These are phyloP conservation scores for Xiphophorus couchianus DNA, from an alignment of 2,113 vertebrate genomes.

Conservation along the genomic window DNA sequence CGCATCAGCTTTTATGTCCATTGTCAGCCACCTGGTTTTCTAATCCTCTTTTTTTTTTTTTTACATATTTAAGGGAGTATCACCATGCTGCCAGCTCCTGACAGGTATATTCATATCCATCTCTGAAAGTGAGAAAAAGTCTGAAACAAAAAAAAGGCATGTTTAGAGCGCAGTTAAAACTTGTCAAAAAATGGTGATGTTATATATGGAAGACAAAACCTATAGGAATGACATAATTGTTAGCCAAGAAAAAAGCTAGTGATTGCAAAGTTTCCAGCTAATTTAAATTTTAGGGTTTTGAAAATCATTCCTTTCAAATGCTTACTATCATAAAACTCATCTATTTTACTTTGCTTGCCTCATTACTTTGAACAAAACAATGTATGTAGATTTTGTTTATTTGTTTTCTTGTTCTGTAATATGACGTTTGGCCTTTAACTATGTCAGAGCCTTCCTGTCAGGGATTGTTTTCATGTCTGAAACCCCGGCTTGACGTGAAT, in stretches of 20 bases:
- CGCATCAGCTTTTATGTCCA: neutral
- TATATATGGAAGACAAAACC: neutral
- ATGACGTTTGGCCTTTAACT: neutral
- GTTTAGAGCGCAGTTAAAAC: neutral
- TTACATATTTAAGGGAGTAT: neutral
- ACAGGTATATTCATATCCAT: neutral
- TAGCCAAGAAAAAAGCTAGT: too few species aligned
- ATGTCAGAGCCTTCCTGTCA: conserved; percentile 22
- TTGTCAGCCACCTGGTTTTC: neutral
- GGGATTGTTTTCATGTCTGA: conserved; percentile 24
- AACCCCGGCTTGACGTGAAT: conserved; percentile 5
- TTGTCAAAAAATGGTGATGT: neutral
- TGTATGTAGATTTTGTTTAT: too few species aligned
- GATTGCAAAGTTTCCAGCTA: too few species aligned
- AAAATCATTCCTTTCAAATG: neutral
- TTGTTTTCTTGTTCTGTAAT: too few species aligned
- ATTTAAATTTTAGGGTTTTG: too few species aligned
- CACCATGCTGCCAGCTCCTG: neutral
- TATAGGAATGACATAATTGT: too few species aligned
- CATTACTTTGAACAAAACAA: neutral
- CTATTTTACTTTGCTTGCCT: neutral
- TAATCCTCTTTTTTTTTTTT: neutral
- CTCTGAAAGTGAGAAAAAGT: neutral
- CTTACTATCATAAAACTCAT: neutral
- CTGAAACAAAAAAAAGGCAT: neutral